Evolutionary conservation across 2,888 invertebrate genomes (phyloP).

Genomic region (Petrophora chlorosata): DNA sequence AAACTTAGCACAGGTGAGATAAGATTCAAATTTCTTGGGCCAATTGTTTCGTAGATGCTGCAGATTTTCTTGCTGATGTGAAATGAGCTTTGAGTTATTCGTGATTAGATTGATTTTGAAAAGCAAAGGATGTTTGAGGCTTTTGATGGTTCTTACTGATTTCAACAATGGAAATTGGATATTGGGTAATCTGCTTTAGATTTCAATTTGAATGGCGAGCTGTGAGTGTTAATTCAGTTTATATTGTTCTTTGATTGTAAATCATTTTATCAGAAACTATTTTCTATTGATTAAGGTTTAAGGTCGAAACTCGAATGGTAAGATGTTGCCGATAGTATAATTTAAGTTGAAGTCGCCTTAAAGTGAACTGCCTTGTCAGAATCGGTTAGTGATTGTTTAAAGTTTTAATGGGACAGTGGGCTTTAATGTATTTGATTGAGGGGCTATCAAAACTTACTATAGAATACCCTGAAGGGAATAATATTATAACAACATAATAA

Average conservation of each 20-base stretch:
- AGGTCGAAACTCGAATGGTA: neutral
- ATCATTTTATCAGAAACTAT: neutral
- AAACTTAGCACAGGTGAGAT: conserved; percentile 1
- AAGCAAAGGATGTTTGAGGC: neutral
- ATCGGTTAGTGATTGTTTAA: conserved; percentile 26
- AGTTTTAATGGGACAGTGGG: conserved; percentile 18
- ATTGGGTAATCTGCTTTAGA: neutral
- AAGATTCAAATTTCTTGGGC: conserved; percentile 11
- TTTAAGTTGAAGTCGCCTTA: too few relatives aligned
- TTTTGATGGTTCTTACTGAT: neutral
- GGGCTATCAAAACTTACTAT: conserved; percentile 5
- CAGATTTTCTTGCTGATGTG: neutral
- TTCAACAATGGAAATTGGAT: conserved; percentile 35
- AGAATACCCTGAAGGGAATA: neutral
- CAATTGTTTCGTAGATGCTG: neutral
- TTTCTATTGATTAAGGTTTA: neutral
- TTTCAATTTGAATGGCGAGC: neutral
- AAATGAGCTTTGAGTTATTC: neutral
- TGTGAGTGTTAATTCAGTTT: too few relatives aligned
- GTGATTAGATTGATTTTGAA: neutral
- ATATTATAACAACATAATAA: neutral
- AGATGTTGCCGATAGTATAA: neutral
- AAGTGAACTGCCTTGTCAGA: conserved; percentile 43
- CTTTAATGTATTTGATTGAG: conserved; percentile 16
- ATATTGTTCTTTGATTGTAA: neutral